These are phyloP conservation scores for Bilobella aurantiaca DNA, from an alignment of 1,140 invertebrate genomes.

Conservation along the genomic window DNA sequence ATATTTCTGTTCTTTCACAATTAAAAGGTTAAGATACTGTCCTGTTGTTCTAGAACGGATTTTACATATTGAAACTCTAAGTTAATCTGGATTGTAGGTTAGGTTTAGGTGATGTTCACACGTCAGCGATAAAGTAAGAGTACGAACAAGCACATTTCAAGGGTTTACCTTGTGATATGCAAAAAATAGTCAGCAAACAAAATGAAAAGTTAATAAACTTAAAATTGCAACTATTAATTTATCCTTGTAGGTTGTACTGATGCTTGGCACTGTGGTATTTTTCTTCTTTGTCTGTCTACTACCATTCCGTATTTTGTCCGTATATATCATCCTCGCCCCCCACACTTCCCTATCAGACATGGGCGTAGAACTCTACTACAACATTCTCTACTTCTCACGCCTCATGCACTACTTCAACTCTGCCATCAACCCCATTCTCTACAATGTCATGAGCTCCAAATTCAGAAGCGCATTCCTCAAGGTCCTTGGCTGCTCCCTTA, in stretches of 20 bases:
- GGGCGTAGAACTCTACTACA: slow-evolving; percentile 70
- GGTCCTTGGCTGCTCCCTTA: slow-evolving; percentile 33
- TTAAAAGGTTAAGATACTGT: too few relatives aligned
- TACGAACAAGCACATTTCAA: too few relatives aligned
- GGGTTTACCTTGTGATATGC: too few relatives aligned
- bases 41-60: too few relatives aligned
- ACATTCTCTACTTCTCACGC: slow-evolving; percentile 70
- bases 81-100: too few relatives aligned
- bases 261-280: slow-evolving; percentile 79
- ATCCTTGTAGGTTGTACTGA: slow-evolving; percentile 56
- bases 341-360: slow-evolving; percentile 52
- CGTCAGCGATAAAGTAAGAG: too few relatives aligned
- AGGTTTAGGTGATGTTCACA: too few relatives aligned
- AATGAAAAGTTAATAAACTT: too few relatives aligned
- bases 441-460: slow-evolving; percentile 83
- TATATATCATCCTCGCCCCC: slow-evolving; percentile 69
- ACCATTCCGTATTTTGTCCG: slow-evolving; percentile 70
- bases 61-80: too few relatives aligned
- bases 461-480: slow-evolving; percentile 69
- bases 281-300: slow-evolving; percentile 81
- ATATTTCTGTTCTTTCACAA: too few relatives aligned
- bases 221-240: neutral
- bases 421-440: slow-evolving; percentile 78
- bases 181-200: too few relatives aligned
- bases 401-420: slow-evolving; percentile 81